Evolutionary conservation across 2,797 vertebrate genomes (phyloP).

Genomic region (Gymnothorax javanicus): DNA sequence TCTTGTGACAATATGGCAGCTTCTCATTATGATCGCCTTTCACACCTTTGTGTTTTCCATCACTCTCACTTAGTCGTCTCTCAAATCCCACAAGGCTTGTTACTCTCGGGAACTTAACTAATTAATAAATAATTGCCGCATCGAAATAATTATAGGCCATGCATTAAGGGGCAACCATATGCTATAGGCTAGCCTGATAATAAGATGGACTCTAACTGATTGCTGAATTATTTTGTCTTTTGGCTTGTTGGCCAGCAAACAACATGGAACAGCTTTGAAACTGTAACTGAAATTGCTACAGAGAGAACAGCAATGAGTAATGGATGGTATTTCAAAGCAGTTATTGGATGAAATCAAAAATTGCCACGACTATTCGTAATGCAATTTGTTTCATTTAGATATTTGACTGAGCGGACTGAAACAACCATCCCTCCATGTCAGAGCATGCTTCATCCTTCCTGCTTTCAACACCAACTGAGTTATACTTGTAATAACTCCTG

Average conservation of each 20-base stretch:
- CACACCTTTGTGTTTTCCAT: neutral
- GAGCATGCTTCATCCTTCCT: neutral
- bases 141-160: slow-evolving; percentile 4
- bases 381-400: neutral
- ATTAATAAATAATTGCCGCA: slow-evolving; percentile 28
- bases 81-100: slow-evolving; percentile 7
- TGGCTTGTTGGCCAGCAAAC: slow-evolving; percentile 22
- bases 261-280: slow-evolving; percentile 10
- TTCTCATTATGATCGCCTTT: slow-evolving; percentile 4
- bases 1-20: neutral
- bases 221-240: slow-evolving; percentile 2
- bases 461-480: neutral
- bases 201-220: neutral
- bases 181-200: neutral
- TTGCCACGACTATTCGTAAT: neutral
- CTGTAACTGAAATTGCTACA: neutral
- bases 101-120: slow-evolving; percentile 22
- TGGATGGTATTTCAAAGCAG: slow-evolving; percentile 4
- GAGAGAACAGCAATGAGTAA: slow-evolving; percentile 19
- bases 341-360: slow-evolving; percentile 15
- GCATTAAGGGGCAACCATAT: slow-evolving; percentile 12
- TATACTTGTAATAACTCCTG: neutral
- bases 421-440: neutral
- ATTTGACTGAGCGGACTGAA: neutral
- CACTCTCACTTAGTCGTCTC: neutral